Conservation (phyloP, 2,888 invertebrate genomes). For the Rutpela maculata region DNA sequence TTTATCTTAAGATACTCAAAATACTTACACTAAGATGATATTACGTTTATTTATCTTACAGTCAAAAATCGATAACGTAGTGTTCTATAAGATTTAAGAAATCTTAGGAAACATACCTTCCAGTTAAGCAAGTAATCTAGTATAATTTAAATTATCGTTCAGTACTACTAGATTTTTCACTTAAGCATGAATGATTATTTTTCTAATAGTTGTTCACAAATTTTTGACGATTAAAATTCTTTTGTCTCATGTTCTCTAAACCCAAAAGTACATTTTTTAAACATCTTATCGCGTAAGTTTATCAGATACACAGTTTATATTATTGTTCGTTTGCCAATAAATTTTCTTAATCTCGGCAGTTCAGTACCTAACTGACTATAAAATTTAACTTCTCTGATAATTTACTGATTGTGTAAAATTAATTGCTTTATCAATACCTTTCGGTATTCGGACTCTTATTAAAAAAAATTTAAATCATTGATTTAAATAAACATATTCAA, state of each 20-base stretch:
- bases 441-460: too few relatives aligned
- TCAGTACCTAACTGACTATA: neutral
- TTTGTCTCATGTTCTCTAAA: neutral
- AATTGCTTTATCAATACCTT: neutral
- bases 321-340: conserved; percentile 7
- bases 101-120: neutral
- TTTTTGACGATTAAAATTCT: neutral
- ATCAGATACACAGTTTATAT: neutral
- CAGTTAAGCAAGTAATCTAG: neutral
- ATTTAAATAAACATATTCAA: too few relatives aligned
- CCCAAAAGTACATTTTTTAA: too few relatives aligned
- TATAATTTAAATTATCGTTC: neutral
- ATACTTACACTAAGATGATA: neutral
- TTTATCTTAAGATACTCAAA: neutral
- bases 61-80: neutral
- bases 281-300: neutral
- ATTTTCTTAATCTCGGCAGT: neutral
- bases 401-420: neutral
- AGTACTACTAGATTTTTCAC: conserved; percentile 12
- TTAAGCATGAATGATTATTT: conserved; percentile 21
- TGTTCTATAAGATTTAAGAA: neutral
- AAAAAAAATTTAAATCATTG: too few relatives aligned
- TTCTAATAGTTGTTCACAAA: neutral
- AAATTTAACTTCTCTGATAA: neutral
- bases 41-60: neutral